Conservation (phyloP, 2,797 vertebrate species). For the Sebastes diaconus region DNA sequence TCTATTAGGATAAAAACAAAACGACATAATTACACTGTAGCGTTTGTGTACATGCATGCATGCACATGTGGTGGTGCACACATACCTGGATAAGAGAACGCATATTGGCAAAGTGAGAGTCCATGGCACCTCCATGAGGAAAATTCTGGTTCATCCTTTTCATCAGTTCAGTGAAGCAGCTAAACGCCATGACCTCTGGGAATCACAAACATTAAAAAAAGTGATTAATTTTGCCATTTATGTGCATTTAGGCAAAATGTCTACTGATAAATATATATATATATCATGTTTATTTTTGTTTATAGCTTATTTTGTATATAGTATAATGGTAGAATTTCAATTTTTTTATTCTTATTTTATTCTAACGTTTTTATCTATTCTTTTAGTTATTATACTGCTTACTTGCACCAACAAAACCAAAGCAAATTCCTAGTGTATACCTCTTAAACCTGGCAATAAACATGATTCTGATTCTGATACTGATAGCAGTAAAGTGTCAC, state of each 20-base stretch:
- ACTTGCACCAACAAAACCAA: too few relatives aligned
- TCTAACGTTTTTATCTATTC: too few relatives aligned
- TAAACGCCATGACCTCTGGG: slow-evolving; percentile 95
- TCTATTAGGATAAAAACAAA: slow-evolving; percentile 77
- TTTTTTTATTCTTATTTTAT: too few relatives aligned
- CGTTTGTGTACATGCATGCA: not conserved
- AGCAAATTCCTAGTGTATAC: too few relatives aligned
- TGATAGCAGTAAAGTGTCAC: slow-evolving; percentile 30
- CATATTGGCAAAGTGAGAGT: slow-evolving; percentile 99
- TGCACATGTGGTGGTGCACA: not conserved
- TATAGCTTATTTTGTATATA: too few relatives aligned
- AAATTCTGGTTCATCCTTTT: slow-evolving; percentile 99
- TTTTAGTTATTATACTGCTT: too few relatives aligned
- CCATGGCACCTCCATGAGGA: slow-evolving; percentile 97
- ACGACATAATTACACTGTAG: not conserved
- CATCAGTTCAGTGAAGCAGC: slow-evolving; percentile 98
- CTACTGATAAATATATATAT: not conserved
- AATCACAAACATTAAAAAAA: not conserved
- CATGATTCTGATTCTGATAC: not conserved
- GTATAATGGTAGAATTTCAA: too few relatives aligned
- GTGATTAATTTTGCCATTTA: not conserved
- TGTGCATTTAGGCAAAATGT: not conserved
- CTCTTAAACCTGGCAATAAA: too few relatives aligned
- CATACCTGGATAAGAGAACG: slow-evolving; percentile 96
- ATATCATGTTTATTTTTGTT: too few relatives aligned